Evolutionary conservation across 2,888 invertebrate genomes (phyloP).

Genomic region (Brachypalpus laphriformis): DNA sequence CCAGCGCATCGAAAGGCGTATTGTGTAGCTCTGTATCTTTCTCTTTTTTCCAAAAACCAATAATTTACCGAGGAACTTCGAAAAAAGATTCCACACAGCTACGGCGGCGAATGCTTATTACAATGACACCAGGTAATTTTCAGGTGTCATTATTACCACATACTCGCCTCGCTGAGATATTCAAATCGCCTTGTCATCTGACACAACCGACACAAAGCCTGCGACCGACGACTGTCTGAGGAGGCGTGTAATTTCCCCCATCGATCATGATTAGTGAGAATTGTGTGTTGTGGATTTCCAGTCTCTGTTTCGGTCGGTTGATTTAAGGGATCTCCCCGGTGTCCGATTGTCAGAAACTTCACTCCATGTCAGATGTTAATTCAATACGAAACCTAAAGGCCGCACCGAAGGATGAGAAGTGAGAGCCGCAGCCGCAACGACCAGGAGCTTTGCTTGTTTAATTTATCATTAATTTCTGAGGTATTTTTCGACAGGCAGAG

Average conservation of each 20-base stretch:
- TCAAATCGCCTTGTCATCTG: constrained; percentile 71
- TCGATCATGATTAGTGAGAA: constrained; percentile 73
- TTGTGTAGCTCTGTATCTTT: background rate
- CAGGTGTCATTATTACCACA: constrained; percentile 71
- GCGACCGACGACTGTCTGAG: constrained; percentile 36
- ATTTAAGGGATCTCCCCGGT: constrained; percentile 63
- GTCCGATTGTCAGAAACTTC: constrained; percentile 70
- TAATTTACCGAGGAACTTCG: constrained; percentile 11
- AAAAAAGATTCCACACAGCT: constrained; percentile 24
- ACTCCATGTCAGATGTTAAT: constrained; percentile 67
- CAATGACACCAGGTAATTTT: constrained; percentile 62
- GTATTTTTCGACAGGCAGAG: constrained; percentile 61
- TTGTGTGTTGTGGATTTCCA: constrained; percentile 60
- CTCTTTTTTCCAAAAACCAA: background rate
- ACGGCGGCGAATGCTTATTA: constrained; percentile 39
- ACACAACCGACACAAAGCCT: constrained; percentile 65
- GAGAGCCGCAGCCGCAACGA: constrained; percentile 16
- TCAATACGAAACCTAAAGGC: constrained; percentile 49
- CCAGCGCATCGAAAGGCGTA: constrained; percentile 40
- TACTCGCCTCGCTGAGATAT: constrained; percentile 59
- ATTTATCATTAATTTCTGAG: constrained; percentile 69
- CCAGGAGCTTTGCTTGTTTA: constrained; percentile 57
- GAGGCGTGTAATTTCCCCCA: constrained; percentile 67
- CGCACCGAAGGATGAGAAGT: constrained; percentile 1
- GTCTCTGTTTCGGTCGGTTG: constrained; percentile 54